phyloP scores from a whole-genome alignment of 2,797 vertebrate species.

The Sternarchorhynchus goeldii region DNA sequence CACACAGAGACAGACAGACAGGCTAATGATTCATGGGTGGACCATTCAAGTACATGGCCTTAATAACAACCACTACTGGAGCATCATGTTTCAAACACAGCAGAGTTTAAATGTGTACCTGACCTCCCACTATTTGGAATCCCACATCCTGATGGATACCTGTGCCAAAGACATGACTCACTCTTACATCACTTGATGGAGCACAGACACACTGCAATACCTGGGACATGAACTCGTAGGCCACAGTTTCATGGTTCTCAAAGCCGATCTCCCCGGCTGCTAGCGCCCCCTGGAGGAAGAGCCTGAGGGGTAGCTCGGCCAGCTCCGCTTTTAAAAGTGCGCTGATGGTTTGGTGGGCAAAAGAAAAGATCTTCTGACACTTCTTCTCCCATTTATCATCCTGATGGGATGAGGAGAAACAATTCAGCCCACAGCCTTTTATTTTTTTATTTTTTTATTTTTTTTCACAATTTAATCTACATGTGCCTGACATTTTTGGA shows the following conservation, averaged over 20 bases:
- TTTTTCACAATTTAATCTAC: too few relatives aligned
- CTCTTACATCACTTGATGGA: not conserved
- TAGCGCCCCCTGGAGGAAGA: constrained; percentile 95
- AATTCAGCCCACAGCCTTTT: not conserved
- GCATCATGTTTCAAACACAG: too few relatives aligned
- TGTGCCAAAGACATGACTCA: not conserved
- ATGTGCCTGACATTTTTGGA: not conserved
- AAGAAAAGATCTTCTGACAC: constrained; percentile 99
- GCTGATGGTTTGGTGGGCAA: constrained; percentile 97
- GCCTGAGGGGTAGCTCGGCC: constrained; percentile 91
- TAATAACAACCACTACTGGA: not conserved
- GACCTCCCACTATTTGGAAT: too few relatives aligned
- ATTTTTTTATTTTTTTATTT: not conserved
- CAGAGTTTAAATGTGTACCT: too few relatives aligned
- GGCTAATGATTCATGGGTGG: not conserved
- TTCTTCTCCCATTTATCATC: constrained; percentile 99
- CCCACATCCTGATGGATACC: too few relatives aligned
- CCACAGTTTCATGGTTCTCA: constrained; percentile 97
- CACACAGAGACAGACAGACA: not conserved
- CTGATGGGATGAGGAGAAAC: constrained; percentile 63
- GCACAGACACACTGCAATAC: constrained; percentile 65
- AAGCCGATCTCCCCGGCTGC: constrained; percentile 96
- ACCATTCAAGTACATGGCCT: not conserved
- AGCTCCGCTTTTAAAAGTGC: constrained; percentile 97
- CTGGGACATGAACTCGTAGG: constrained; percentile 99